These are phyloP conservation scores for Columba livia DNA, from an alignment of 2,113 vertebrate genomes.

Conservation along the genomic window DNA sequence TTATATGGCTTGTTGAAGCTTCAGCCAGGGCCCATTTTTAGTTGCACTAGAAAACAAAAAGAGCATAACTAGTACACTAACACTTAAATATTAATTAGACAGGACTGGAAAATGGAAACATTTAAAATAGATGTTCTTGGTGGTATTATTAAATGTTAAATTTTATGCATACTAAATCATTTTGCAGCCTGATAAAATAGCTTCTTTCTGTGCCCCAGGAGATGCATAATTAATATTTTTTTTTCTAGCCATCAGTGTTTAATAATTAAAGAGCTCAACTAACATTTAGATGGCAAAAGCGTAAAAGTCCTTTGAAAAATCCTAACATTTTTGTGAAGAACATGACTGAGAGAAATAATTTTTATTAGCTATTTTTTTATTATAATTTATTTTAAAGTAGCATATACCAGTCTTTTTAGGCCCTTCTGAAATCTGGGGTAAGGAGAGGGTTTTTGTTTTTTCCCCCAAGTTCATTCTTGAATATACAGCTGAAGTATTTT, in stretches of 20 bases:
- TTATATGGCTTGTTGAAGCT: neutral
- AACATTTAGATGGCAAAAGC: conserved; percentile 36
- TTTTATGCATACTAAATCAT: conserved; percentile 32
- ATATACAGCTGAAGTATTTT: neutral
- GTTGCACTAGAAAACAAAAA: neutral
- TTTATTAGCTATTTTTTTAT: neutral
- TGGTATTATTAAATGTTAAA: conserved; percentile 25
- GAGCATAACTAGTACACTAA: neutral
- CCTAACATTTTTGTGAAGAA: neutral
- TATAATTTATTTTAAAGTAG: neutral
- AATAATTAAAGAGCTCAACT: conserved; percentile 59
- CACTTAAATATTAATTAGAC: conserved; percentile 60
- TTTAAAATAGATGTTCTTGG: conserved; percentile 34
- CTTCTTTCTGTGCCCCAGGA: conserved; percentile 15
- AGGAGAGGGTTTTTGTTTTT: neutral
- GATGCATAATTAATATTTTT: conserved; percentile 58
- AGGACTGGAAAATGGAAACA: conserved; percentile 30
- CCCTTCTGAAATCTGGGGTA: neutral
- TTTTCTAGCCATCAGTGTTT: conserved; percentile 28
- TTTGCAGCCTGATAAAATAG: conserved; percentile 9
- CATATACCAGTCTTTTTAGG: neutral
- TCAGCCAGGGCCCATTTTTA: neutral
- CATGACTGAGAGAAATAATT: neutral
- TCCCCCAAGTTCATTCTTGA: neutral
- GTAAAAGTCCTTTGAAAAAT: conserved; percentile 27